These are phyloP conservation scores for Petroica traversi DNA, from an alignment of 2,113 vertebrate genomes.

Conservation along the genomic window DNA sequence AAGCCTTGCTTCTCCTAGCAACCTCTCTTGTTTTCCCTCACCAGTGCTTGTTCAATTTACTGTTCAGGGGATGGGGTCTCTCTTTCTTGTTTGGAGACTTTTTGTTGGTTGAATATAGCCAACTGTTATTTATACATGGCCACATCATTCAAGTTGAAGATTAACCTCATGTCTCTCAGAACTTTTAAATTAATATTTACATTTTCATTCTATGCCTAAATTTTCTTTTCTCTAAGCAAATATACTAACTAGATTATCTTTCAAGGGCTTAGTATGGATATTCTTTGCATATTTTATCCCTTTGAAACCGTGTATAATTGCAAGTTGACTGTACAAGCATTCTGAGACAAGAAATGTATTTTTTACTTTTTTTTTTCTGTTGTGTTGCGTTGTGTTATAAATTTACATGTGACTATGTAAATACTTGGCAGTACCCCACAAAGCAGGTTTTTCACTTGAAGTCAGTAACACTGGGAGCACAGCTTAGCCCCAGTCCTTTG, in stretches of 20 bases:
- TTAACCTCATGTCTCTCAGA: conserved; percentile 33
- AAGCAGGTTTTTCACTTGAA: neutral
- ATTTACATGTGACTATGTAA: neutral
- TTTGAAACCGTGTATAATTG: neutral
- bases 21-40: conserved; percentile 31
- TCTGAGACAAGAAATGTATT: neutral
- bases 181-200: conserved; percentile 38
- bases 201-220: neutral
- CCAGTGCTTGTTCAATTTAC: neutral
- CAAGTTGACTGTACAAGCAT: neutral
- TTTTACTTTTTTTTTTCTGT: neutral
- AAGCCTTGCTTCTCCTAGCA: conserved; percentile 48
- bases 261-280: neutral
- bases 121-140: conserved; percentile 1
- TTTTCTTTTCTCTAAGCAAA: conserved; percentile 18
- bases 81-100: conserved; percentile 16
- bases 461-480: neutral
- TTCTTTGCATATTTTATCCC: conserved; percentile 1
- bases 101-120: conserved; percentile 32
- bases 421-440: neutral
- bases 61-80: neutral
- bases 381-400: neutral
- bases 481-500: neutral
- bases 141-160: conserved; percentile 30
- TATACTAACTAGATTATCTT: neutral